Conservation (phyloP, 2,113 vertebrate species). For the Misgurnus mizolepis region DNA sequence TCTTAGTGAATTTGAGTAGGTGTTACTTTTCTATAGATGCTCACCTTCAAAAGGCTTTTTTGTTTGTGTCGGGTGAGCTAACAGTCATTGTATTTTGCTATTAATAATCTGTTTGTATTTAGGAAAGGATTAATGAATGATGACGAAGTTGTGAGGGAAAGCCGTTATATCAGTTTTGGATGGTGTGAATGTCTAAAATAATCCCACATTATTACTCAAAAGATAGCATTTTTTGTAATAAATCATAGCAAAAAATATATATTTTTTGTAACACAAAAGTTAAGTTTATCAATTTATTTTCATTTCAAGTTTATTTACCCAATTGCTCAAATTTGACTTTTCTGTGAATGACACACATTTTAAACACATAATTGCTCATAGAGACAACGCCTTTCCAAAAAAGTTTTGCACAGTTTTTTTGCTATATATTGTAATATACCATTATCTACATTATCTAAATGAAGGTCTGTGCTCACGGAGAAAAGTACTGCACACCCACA, state of each 20-base stretch:
- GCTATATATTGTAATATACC: slow-evolving; percentile 31
- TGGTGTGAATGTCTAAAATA: background rate
- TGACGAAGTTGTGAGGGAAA: background rate
- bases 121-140: slow-evolving; percentile 14
- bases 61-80: slow-evolving; percentile 41
- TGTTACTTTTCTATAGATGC: slow-evolving; percentile 69
- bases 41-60: slow-evolving; percentile 67
- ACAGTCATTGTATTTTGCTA: slow-evolving; percentile 22
- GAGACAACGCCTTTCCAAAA: slow-evolving; percentile 46
- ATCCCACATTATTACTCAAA: too few species aligned
- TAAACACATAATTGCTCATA: slow-evolving; percentile 49
- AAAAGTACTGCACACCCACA: slow-evolving; percentile 49
- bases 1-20: slow-evolving; percentile 72
- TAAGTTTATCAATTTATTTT: too few species aligned
- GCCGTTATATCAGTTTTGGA: background rate
- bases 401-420: slow-evolving; percentile 42
- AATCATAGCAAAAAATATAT: too few species aligned
- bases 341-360: slow-evolving; percentile 37
- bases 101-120: slow-evolving; percentile 31
- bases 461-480: slow-evolving; percentile 49
- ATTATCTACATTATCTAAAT: slow-evolving; percentile 54
- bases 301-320: background rate
- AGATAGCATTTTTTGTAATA: too few species aligned
- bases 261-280: background rate
- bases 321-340: slow-evolving; percentile 24